Conservation (phyloP, 2,888 invertebrate species). For the Sialis lutaria region DNA sequence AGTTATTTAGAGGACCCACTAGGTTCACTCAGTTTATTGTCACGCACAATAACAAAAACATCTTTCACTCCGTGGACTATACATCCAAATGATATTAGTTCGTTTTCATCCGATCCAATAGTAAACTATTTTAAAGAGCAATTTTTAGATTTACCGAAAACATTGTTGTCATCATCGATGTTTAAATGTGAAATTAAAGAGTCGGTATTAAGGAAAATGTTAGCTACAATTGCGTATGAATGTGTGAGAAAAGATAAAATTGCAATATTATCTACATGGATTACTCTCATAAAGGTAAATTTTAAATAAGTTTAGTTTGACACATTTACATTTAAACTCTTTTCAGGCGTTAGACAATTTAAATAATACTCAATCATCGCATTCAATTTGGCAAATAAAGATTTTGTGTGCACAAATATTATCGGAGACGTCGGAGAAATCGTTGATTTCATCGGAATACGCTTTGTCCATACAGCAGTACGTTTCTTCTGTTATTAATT, state of each 20-base stretch:
- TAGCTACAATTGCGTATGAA: slow-evolving; percentile 57
- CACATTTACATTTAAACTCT: neutral
- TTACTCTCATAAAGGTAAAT: slow-evolving; percentile 46
- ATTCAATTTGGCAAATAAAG: slow-evolving; percentile 62
- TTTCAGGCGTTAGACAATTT: slow-evolving; percentile 37
- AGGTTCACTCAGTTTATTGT: slow-evolving; percentile 60
- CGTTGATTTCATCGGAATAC: slow-evolving; percentile 39
- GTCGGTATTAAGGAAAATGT: slow-evolving; percentile 33
- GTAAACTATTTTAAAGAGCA: slow-evolving; percentile 52
- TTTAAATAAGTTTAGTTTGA: slow-evolving; percentile 8
- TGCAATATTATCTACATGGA: slow-evolving; percentile 54
- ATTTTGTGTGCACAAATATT: slow-evolving; percentile 39
- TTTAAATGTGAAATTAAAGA: slow-evolving; percentile 21
- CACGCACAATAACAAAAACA: slow-evolving; percentile 63
- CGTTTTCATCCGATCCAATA: slow-evolving; percentile 56
- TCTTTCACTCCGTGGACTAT: slow-evolving; percentile 49
- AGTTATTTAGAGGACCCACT: slow-evolving; percentile 74
- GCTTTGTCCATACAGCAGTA: slow-evolving; percentile 42
- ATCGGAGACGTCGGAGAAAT: slow-evolving; percentile 26
- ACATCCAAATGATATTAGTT: slow-evolving; percentile 44
- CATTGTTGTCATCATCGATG: neutral
- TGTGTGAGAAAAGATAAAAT: slow-evolving; percentile 67
- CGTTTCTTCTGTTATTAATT: slow-evolving; percentile 31
- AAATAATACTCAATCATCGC: slow-evolving; percentile 30
- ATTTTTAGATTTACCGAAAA: slow-evolving; percentile 28